Percentiles rank a stretch among this genome's conserved stretches.
Evolutionary conservation across 2,888 invertebrate genomes (phyloP).

Genomic region (Trachelus stipa): DNA sequence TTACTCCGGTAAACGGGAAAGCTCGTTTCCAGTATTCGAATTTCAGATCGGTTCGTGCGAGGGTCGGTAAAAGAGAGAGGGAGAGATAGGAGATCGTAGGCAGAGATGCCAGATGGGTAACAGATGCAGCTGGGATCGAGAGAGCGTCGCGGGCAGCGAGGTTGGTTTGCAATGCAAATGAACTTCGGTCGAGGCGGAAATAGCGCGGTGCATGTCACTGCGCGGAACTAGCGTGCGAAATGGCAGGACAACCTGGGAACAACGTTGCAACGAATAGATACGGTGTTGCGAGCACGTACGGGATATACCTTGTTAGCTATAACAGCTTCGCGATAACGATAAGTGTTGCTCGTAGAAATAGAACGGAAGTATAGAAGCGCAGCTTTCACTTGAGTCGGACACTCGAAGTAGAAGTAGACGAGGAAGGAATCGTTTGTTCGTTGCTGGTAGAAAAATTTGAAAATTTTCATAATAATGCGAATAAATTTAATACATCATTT

Average conservation of each 20-base stretch:
- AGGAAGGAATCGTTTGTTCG: not conserved
- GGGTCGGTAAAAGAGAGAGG: not conserved
- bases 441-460: not conserved
- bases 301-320: not conserved
- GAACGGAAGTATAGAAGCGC: not conserved
- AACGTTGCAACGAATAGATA: not conserved
- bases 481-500: not conserved
- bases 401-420: not conserved
- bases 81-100: not conserved
- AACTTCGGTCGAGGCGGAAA: not conserved
- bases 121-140: not conserved
- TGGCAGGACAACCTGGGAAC: not conserved
- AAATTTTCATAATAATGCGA: not conserved
- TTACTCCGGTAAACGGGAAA: not conserved
- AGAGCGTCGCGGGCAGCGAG: constrained; percentile 1
- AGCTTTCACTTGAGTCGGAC: not conserved
- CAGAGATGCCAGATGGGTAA: not conserved
- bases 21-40: constrained; percentile 32
- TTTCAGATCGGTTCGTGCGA: constrained; percentile 31
- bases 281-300: not conserved
- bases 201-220: not conserved
- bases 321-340: not conserved
- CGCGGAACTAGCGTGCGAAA: constrained; percentile 1
- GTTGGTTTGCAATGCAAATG: constrained; percentile 5
- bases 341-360: not conserved